Evolutionary conservation across 2,888 invertebrate species (phyloP).

Genomic region (Augiades crinisus): DNA sequence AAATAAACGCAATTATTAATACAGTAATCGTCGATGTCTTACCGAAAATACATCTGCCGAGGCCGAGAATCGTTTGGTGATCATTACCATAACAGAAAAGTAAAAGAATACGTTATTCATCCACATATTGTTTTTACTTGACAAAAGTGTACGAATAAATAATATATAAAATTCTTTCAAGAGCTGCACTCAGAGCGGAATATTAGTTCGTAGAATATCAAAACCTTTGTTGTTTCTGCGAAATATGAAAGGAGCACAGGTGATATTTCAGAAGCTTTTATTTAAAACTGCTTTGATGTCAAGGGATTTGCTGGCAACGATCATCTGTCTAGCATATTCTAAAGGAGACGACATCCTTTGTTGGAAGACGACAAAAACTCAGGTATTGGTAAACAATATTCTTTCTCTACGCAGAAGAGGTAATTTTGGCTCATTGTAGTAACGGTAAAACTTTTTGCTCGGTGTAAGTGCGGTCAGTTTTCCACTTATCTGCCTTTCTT

Average conservation of each 20-base stretch:
- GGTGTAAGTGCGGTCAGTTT: conserved; percentile 19
- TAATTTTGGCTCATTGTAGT: conserved; percentile 40
- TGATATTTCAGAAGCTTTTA: neutral
- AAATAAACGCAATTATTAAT: too few relatives aligned
- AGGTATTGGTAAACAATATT: conserved; percentile 43
- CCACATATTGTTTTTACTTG: too few relatives aligned
- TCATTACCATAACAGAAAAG: too few relatives aligned
- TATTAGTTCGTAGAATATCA: too few relatives aligned
- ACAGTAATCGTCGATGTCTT: too few relatives aligned
- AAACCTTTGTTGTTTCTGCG: neutral
- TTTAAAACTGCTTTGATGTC: neutral
- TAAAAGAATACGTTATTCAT: too few relatives aligned
- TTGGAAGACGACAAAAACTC: conserved; percentile 45
- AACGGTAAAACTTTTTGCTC: conserved; percentile 36
- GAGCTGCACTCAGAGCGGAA: too few relatives aligned
- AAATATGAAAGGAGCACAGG: neutral
- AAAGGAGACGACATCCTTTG: conserved; percentile 48
- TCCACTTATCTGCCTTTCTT: conserved; percentile 14
- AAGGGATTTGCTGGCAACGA: neutral
- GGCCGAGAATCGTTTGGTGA: too few relatives aligned
- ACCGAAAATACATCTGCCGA: too few relatives aligned
- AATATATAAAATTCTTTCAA: too few relatives aligned
- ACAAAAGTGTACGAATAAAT: too few relatives aligned
- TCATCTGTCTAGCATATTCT: conserved; percentile 36
- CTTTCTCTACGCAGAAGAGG: conserved; percentile 33